phyloP scores from a whole-genome alignment of 2,888 invertebrate genomes.

The Artemia sp. region DNA sequence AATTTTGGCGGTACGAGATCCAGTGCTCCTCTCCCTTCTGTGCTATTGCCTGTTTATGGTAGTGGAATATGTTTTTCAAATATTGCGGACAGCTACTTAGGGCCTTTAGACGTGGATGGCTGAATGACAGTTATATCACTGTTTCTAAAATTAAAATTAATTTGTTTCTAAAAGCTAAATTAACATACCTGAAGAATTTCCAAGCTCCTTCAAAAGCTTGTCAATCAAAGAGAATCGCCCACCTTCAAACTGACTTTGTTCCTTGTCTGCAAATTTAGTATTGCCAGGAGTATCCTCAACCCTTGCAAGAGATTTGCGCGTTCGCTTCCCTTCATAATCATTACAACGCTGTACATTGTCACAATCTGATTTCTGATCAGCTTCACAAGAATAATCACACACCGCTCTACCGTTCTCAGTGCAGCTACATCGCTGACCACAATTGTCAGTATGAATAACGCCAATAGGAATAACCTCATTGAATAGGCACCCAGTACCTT shows the following conservation, averaged over 20 bases:
- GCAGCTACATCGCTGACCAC: background rate
- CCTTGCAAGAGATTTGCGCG: background rate
- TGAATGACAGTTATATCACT: too few species aligned
- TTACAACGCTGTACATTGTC: slow-evolving; percentile 12
- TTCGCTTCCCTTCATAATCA: slow-evolving; percentile 7
- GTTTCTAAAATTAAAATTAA: too few species aligned
- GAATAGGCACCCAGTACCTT: background rate
- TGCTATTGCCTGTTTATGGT: too few species aligned
- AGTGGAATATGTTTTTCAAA: too few species aligned
- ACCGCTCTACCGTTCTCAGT: slow-evolving; percentile 3
- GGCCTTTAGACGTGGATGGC: too few species aligned
- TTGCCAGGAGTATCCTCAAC: background rate
- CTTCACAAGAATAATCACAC: slow-evolving; percentile 1
- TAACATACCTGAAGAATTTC: background rate
- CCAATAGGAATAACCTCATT: background rate
- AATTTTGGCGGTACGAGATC: too few species aligned
- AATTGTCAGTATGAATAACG: background rate
- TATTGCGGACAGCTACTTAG: too few species aligned
- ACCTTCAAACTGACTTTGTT: background rate
- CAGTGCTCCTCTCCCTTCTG: too few species aligned
- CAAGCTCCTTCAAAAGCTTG: background rate
- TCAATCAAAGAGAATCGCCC: background rate
- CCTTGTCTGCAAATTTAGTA: background rate
- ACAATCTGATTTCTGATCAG: background rate
- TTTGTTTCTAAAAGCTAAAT: too few species aligned